Conservation (phyloP, 1,140 invertebrate species). For the Physella acuta region DNA sequence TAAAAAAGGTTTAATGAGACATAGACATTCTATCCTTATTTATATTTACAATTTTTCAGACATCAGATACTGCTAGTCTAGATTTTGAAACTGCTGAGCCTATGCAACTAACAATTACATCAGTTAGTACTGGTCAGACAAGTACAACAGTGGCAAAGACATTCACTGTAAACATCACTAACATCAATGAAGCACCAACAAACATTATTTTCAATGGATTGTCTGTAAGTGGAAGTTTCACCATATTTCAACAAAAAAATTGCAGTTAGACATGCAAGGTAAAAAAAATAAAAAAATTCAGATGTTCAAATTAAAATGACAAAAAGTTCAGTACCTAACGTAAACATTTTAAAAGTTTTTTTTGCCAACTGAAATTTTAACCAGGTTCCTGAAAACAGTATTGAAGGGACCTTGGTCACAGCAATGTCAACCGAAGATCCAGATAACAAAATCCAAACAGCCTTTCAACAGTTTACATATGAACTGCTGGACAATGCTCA, state of each 20-base stretch:
- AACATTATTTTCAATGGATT: neutral
- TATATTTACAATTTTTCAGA: too few relatives aligned
- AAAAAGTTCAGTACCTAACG: too few relatives aligned
- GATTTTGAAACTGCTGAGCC: conserved; percentile 18
- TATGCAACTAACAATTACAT: conserved; percentile 24
- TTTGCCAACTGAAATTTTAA: too few relatives aligned
- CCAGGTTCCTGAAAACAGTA: conserved; percentile 39
- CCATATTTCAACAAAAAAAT: too few relatives aligned
- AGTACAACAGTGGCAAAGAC: conserved; percentile 16
- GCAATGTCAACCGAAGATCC: conserved; percentile 31
- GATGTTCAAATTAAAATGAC: too few relatives aligned
- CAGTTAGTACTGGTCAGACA: conserved; percentile 26
- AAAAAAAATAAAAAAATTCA: too few relatives aligned
- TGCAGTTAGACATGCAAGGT: too few relatives aligned
- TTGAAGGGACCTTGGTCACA: conserved; percentile 29
- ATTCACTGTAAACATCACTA: conserved; percentile 28
- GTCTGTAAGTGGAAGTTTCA: conserved; percentile 2
- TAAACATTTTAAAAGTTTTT: too few relatives aligned
- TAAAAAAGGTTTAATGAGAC: too few relatives aligned
- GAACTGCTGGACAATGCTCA: conserved; percentile 29
- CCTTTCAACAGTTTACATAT: conserved; percentile 34
- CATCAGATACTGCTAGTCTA: conserved; percentile 14
- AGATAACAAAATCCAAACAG: conserved; percentile 28
- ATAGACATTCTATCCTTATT: too few relatives aligned
- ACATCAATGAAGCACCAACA: conserved; percentile 35